phyloP scores from a whole-genome alignment of 2,797 vertebrate genomes.

The Labroides dimidiatus region DNA sequence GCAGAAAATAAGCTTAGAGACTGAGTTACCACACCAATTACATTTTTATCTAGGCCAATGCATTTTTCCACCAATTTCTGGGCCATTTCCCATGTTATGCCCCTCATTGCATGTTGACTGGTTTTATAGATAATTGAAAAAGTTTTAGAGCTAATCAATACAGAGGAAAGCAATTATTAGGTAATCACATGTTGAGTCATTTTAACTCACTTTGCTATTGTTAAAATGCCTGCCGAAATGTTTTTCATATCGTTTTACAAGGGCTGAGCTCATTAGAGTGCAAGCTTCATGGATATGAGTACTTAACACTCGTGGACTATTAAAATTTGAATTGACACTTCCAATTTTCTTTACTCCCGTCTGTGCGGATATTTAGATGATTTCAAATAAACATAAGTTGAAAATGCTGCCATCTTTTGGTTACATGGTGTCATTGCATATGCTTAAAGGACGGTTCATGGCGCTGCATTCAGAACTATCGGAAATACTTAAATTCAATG shows the following conservation, averaged over 20 bases:
- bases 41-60: conserved; percentile 17
- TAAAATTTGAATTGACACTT: neutral
- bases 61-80: conserved; percentile 17
- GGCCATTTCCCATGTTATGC: neutral
- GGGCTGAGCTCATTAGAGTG: neutral
- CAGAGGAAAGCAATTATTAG: conserved; percentile 47
- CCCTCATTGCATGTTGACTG: conserved; percentile 29
- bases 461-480: conserved; percentile 26
- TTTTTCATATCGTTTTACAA: neutral
- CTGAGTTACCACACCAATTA: conserved; percentile 21
- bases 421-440: neutral
- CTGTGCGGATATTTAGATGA: neutral
- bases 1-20: neutral
- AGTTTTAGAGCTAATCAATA: conserved; percentile 30
- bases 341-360: no score
- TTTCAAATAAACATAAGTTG: neutral
- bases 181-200: conserved; percentile 44
- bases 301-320: neutral
- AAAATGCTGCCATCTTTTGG: conserved; percentile 65
- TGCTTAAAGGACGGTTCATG: conserved; percentile 44
- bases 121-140: conserved; percentile 54
- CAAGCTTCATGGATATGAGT: neutral
- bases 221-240: conserved; percentile 8
- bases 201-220: conserved; percentile 15
- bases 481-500: neutral